Evolutionary conservation across 2,113 vertebrate genomes (phyloP).

Genomic region (Thymallus thymallus): DNA sequence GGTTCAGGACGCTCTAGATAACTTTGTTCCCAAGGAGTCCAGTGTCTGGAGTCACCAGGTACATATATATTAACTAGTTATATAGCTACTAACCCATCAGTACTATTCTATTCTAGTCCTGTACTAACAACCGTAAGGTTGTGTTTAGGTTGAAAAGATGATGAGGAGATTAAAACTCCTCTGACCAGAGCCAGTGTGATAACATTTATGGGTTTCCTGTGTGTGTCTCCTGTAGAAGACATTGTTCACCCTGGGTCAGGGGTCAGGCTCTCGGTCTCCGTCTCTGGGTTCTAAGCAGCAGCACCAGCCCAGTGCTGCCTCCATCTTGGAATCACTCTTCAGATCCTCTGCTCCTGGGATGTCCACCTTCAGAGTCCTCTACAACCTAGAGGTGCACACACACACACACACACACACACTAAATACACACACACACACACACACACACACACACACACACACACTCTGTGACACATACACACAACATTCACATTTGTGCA

Average conservation of each 20-base stretch:
- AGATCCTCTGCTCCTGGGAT: slow-evolving; percentile 96
- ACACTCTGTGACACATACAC: too few relatives aligned
- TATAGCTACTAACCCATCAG: neutral
- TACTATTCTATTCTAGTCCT: neutral
- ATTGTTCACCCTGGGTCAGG: slow-evolving; percentile 83
- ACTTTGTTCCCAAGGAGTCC: slow-evolving; percentile 82
- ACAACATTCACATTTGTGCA: neutral
- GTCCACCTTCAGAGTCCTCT: slow-evolving; percentile 97
- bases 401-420: slow-evolving; percentile 26
- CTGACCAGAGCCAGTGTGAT: too few relatives aligned
- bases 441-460: too few relatives aligned
- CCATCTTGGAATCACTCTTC: slow-evolving; percentile 94
- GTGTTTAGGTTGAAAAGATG: too few relatives aligned
- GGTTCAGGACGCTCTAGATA: slow-evolving; percentile 96
- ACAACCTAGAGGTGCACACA: slow-evolving; percentile 88
- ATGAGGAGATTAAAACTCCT: too few relatives aligned
- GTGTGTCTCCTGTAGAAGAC: slow-evolving; percentile 80
- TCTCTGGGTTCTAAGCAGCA: slow-evolving; percentile 95
- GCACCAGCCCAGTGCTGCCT: slow-evolving; percentile 93
- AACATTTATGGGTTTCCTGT: slow-evolving; percentile 3
- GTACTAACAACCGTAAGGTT: neutral
- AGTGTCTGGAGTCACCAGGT: slow-evolving; percentile 83
- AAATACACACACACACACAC: neutral
- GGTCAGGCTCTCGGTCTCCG: slow-evolving; percentile 90
- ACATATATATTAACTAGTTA: neutral